Evolutionary conservation across 2,797 vertebrate species (phyloP), one percentile per base, ranked within the genome.

Genomic region (Otolemur crassicaudatus): DNA sequence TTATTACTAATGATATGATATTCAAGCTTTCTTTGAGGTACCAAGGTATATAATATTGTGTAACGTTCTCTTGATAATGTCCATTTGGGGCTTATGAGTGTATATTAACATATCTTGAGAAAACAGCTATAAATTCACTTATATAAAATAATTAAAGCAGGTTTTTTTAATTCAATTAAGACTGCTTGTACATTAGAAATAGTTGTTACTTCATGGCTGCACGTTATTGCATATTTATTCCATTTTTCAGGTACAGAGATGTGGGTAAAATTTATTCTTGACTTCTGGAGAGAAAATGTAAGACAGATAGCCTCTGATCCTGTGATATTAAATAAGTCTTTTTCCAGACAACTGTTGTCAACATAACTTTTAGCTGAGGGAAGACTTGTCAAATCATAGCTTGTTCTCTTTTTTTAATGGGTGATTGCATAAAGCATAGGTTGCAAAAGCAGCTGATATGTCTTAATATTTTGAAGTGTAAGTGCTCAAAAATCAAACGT

Each of bases 271-370:
- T 96, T 89, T 90, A 27, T 94, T 91, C 46, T 79, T 89, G 90
- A 60, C 81, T 95, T 93, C 90, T 93, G 49, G 89, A 94, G 34
- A 77, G 31, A 94, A 93, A 91, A 91, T 94, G 25, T 92, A 88
- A 94, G 93, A 63, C 79, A 97, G 60, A 49, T 87, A 25, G 84
- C 83, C 67, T 81, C 91, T 94, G 94, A 90, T 93, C 93, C 72
- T 95, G 17, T 83, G 87, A 65, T 96, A 75, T 85, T 96, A 87
- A 97, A 93, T 93, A 97, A 96, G 43, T 31, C 29, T 82, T 87
- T 94, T 88, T 87, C 89, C 76, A 94, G 73, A 53, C 29, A 72
- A n/a, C 79, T 60, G 65, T 79, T 73, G 14, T 95, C 72, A 83
- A 1, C 94, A 46, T 23, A 53, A 46, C 79, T 31, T n/a, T 85